Evolutionary conservation across 2,113 vertebrate species (phyloP), one percentile per base, ranked within the genome.

Genomic region (Labeo rohita): DNA sequence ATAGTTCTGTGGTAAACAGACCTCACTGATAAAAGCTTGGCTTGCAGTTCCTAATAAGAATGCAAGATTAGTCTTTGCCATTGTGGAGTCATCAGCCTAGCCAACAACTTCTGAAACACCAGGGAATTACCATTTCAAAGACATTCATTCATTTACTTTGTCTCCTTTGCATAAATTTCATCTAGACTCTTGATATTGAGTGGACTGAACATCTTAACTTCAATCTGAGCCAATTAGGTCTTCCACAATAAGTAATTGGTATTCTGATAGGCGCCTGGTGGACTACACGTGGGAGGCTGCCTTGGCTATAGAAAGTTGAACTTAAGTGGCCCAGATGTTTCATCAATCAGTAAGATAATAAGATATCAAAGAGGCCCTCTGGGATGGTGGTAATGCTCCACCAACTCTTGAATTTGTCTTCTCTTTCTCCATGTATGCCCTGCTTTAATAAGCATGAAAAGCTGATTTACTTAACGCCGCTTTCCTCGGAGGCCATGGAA

Each of bases 51-150:
- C 52, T 75, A 75, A 84, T 84, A 68, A 86, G 9, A 63, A 63
- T 68, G 28, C 12, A 34, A 70, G 49, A 66, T 70, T 21, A 65
- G 8, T 21, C 23, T 59, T 80, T 61, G 28, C 21, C 18, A 84
- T 68, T 65, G 66, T 61, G 73, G 70, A 86, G 16, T 21, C 79
- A 81, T 81, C 36, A 86, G 72, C 86, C 0, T 28, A 49, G 86
- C 65, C 72, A 70, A 70, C 70, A 81, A 74, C 80, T 86, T 88
- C 83, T 50, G 2, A 86, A 80, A 89, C 75, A 88, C 86, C 85
- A 89, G 84, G 43, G 63, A 86, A 91, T 92, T 91, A 92, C 74
- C 89, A 90, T 91, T 90, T 93, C 89, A 93, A 92, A 90, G 89
- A 70, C 21, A 13, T 72, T 75, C 81, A 84, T 89, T 91, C 83